Base-by-base conservation (phyloP, 2,113 vertebrate genomes). In the Genyomyrus donnyi region DNA sequence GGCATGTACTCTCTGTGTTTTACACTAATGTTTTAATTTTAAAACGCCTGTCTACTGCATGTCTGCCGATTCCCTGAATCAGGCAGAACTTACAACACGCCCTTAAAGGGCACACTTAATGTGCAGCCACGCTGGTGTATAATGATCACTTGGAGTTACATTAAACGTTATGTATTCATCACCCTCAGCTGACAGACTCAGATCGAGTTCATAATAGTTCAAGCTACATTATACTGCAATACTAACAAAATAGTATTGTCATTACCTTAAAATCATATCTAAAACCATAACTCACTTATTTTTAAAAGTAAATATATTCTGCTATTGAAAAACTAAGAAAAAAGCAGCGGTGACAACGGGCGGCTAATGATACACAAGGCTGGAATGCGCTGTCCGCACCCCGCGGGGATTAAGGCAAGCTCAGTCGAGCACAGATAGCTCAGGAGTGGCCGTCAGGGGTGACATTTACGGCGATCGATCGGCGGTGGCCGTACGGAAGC, bases 381-480 rank as follows among this genome's bases (percentile, higher is more conserved):
- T 27, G n/a, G n/a, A 66, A 66, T 3, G 3, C 62, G 2, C 9
- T 27, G n/a, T 66, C 62, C 9, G n/a, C n/a, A 27, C 58, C 58
- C n/a, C 9, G 24, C 9, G 9, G n/a, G 58, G 58, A 27, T 66
- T 58, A 87, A 27, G 17, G 66, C 5, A 56, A 90, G n/a, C 13
- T 80, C 45, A 53, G 49, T 80, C n/a, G 52, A 88, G 88, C 49
- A 86, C 7, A 21, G 70, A 50, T 89, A 66, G 62, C 70, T 52
- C 42, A 13, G 53, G 83, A 88, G 21, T 85, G 90, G 35, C 90
- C 91, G 90, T 91, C 91, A 93, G 70, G 91, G 87, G 93, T 93
- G 93, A 93, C 93, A 94, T 95, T 94, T 93, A 93, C 93, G 92
- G 93, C 94, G 95, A 94, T 87, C 90, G 92, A 95, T 95, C 95